Conservation (phyloP, 2,888 invertebrate genomes). For the Hoplodrina ambigua region DNA sequence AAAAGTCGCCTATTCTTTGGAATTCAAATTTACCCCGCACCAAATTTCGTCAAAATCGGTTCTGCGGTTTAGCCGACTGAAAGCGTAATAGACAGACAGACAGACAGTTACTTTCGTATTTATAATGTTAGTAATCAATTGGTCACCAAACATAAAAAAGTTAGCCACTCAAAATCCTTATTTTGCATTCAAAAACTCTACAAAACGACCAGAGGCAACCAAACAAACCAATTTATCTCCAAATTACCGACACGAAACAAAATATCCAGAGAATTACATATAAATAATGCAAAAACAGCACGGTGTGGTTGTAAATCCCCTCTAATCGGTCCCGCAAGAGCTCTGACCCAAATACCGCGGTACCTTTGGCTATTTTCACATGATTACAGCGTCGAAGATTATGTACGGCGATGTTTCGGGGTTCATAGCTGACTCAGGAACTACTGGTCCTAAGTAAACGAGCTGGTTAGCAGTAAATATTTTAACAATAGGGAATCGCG, state of each 20-base stretch:
- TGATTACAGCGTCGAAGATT: conserved; percentile 64
- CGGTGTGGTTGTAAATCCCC: conserved; percentile 68
- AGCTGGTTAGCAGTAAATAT: conserved; percentile 76
- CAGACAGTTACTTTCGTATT: too few species aligned
- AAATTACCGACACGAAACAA: conserved; percentile 41
- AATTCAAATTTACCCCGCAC: too few species aligned
- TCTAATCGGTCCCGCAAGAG: conserved; percentile 66
- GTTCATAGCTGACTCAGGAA: conserved; percentile 75
- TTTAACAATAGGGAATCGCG: conserved; percentile 71
- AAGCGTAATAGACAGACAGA: too few species aligned
- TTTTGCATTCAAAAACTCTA: background rate
- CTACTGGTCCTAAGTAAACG: conserved; percentile 81
- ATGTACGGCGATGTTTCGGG: conserved; percentile 62
- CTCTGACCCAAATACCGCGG: conserved; percentile 65
- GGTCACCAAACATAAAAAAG: background rate
- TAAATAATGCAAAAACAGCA: conserved; percentile 67
- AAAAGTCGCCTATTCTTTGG: too few species aligned
- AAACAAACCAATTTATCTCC: conserved; percentile 40
- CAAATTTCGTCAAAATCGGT: too few species aligned
- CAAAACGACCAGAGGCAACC: conserved; percentile 10
- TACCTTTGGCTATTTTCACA: conserved; percentile 66
- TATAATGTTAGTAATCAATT: too few species aligned
- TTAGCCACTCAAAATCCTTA: background rate
- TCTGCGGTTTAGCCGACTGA: too few species aligned
- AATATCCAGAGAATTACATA: conserved; percentile 57